Conservation (phyloP, 2,888 invertebrate species). For the Nyleta sp. region DNA sequence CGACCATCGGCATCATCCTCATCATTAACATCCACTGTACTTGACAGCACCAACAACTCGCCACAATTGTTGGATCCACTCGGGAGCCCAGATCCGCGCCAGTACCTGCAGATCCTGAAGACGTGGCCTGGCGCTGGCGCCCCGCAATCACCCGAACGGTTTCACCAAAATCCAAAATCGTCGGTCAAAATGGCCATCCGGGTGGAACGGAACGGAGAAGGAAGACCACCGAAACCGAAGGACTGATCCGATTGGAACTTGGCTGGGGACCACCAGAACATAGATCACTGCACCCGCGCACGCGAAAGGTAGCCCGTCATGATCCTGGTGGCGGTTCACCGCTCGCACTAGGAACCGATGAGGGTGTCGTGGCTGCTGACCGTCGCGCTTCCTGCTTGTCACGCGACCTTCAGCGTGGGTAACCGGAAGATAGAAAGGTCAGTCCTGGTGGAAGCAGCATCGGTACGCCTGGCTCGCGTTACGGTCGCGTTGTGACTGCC, state of each 20-base stretch:
- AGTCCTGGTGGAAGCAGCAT: conserved; percentile 61
- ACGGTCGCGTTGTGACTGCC: conserved; percentile 82
- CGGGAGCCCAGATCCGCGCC: too few relatives aligned
- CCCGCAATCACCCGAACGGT: too few relatives aligned
- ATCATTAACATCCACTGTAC: too few relatives aligned
- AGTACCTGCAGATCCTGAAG: too few relatives aligned
- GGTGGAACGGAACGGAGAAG: too few relatives aligned
- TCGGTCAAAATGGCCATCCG: too few relatives aligned
- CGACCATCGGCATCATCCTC: too few relatives aligned
- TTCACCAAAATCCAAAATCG: too few relatives aligned
- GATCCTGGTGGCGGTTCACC: conserved; percentile 5
- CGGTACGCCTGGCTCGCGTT: conserved; percentile 75
- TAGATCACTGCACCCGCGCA: conserved; percentile 47
- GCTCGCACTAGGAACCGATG: conserved; percentile 9
- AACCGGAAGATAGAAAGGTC: conserved; percentile 62
- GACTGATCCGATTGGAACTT: neutral
- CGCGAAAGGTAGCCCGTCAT: conserved; percentile 14
- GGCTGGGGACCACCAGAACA: conserved; percentile 29
- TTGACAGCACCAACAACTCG: too few relatives aligned
- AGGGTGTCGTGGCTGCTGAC: neutral
- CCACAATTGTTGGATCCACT: too few relatives aligned
- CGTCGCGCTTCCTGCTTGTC: conserved; percentile 51
- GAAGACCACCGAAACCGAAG: neutral
- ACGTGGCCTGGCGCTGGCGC: too few relatives aligned
- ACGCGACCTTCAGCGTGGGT: conserved; percentile 56